Evolutionary conservation across 1,140 invertebrate genomes (phyloP).

Genomic region (Ceratina australensis): DNA sequence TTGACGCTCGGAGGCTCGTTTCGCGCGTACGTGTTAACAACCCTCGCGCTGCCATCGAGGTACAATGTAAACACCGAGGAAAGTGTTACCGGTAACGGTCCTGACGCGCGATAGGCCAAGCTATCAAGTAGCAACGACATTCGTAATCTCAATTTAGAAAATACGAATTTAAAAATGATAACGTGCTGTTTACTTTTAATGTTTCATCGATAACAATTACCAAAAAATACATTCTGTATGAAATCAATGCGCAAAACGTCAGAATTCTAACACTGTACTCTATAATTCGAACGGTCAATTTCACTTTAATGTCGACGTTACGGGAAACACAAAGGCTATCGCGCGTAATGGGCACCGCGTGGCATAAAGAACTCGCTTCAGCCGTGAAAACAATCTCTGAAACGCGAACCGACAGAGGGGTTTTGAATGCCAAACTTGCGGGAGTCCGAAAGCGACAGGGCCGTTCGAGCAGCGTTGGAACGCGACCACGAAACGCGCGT

Average conservation of each 20-base stretch:
- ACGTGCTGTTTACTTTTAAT: too few species aligned
- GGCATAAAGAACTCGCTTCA: too few species aligned
- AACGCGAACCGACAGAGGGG: not conserved
- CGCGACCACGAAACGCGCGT: constrained; percentile 16
- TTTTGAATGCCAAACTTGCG: constrained; percentile 14
- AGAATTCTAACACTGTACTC: too few species aligned
- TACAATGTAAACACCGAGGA: constrained; percentile 36
- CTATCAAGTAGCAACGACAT: not conserved
- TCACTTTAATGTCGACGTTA: too few species aligned
- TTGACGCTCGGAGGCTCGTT: constrained; percentile 9
- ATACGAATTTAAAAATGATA: too few species aligned
- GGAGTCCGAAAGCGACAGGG: not conserved
- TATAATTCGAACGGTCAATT: too few species aligned
- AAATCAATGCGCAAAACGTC: too few species aligned
- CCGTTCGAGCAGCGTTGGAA: constrained; percentile 11
- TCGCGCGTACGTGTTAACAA: constrained; percentile 23
- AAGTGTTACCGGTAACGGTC: constrained; percentile 1
- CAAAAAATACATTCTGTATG: too few species aligned
- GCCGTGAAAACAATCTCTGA: not conserved
- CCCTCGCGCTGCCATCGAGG: constrained; percentile 18
- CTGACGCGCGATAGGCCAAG: not conserved
- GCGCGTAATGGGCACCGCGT: too few species aligned
- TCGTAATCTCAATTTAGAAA: too few species aligned
- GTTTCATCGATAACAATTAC: too few species aligned
- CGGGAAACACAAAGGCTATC: too few species aligned